Base-by-base conservation (phyloP, 2,113 vertebrate genomes). In the Apodemus sylvaticus region DNA sequence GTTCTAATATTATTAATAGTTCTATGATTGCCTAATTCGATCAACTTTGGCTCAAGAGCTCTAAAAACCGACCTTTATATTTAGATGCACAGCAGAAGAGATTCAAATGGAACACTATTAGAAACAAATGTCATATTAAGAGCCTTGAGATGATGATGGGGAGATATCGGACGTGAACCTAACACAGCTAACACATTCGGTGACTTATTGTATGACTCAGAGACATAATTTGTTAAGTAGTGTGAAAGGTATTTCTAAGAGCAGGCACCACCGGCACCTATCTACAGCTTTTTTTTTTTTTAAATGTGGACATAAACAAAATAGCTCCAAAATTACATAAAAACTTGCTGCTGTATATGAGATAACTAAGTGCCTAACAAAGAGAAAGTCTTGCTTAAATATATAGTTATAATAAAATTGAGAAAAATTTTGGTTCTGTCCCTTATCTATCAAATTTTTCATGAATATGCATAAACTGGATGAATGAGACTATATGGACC, bases 401-500 rank as follows among this genome's bases (percentile, higher is more conserved):
- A 55, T 53, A 88, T 9, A 89, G 19, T 58, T 81, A 89, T 86
- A 86, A 89, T 91, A 86, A 86, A 20, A 94, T 36, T 64, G 95
- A 71, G 76, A 74, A 86, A 85, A 93, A 36, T 78, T 86, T 9
- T 92, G 91, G 82, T 86, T 82, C 36, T 86, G 17, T 58, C 7
- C 29, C 92, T 93, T 31, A 36, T 58, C 31, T 73, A 51, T 34
- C 42, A 93, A 73, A 5, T 26, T 93, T 64, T 39, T 94, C 22
- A 62, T 86, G 48, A 95, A 90, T 92, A 92, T 26, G 16, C 36
- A 93, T 48, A 94, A 36, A 85, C 13, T 87, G 89, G 60, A 70
- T 55, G 7, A 92, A 55, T 74, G 39, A 93, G 34, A 60, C 24
- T 10, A 85, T 20, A 82, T 90, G 34, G 45, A 64, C 90, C 53